Base-by-base conservation (phyloP, 2,113 vertebrate species). In the Accipiter cooperii region DNA sequence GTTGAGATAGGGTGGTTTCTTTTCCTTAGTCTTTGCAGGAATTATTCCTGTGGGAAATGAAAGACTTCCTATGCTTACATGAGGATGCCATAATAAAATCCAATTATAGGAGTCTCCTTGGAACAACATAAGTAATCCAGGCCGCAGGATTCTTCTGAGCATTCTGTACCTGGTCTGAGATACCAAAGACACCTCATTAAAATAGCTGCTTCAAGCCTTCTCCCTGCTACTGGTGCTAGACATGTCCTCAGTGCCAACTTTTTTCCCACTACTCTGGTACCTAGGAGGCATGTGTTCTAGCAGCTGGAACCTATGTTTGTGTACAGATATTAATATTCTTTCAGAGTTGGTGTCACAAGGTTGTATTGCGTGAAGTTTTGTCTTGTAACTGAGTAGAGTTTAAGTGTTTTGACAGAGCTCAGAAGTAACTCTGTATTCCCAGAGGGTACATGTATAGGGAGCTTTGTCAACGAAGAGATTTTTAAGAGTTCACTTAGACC, bases 361-460 rank as follows among this genome's bases (percentile, higher is more conserved):
- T 28, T 89, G 31, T 84, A 84, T 74, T 70, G 7, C 5, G 1
- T 89, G 20, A 66, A 78, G 29, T 66, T 86, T 76, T 66, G 16
- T 69, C 38, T 69, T 77, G 25, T 64, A 81, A 40, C 46, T 63
- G 44, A 57, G 16, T 44, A 57, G n/a, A 73, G n/a, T 74, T 77
- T 24, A 40, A 7, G 38, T 76, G 36, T 92, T 89, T 51, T 80
- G 58, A 36, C 61, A 58, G 61, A 85, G 36, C 20, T 90, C 40
- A 17, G 9, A 68, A 73, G 21, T 74, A 74, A 36, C 74, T 66
- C 10, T 95, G 9, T 71, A 9, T 86, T 90, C 42, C 87, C 55
- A 38, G 28, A 10, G 8, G 4, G 4, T 63, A 17, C 14, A 28
- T 0, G 1, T 65, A 12, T 8, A 54, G 18, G 28, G 19, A 87